Evolutionary conservation across 2,113 vertebrate genomes (phyloP).

Genomic region (Jaculus jaculus): DNA sequence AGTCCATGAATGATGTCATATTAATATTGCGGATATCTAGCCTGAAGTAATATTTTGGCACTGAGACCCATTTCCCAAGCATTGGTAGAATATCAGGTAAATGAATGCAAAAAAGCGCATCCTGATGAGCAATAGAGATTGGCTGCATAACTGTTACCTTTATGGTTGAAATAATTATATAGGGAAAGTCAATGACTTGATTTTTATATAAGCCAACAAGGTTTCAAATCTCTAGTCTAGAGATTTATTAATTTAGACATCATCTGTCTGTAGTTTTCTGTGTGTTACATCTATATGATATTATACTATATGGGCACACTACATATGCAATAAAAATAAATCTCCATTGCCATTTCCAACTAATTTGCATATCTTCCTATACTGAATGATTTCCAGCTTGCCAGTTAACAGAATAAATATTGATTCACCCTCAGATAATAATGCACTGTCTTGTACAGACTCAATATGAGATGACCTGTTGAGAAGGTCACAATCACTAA

Average conservation of each 20-base stretch:
- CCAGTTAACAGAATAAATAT: not conserved
- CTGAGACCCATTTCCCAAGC: not conserved
- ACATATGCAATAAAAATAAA: not conserved
- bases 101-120: slow-evolving; percentile 7
- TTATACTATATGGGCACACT: not conserved
- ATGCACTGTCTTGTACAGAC: not conserved
- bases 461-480: not conserved
- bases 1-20: not conserved
- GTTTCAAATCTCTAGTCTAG: not conserved
- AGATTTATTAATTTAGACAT: not conserved
- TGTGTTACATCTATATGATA: too few relatives aligned
- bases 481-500: not conserved
- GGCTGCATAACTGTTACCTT: not conserved
- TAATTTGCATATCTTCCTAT: not conserved
- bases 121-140: not conserved
- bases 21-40: not conserved
- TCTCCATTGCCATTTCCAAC: not conserved
- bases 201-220: not conserved
- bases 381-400: not conserved
- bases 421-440: not conserved
- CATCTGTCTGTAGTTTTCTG: not conserved
- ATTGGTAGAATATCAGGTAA: not conserved
- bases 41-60: not conserved
- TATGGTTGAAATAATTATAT: slow-evolving; percentile 4
- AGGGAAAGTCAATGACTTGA: not conserved